These are phyloP conservation scores for Asteroscopus sphinx DNA, from an alignment of 2,888 invertebrate genomes.

Conservation along the genomic window DNA sequence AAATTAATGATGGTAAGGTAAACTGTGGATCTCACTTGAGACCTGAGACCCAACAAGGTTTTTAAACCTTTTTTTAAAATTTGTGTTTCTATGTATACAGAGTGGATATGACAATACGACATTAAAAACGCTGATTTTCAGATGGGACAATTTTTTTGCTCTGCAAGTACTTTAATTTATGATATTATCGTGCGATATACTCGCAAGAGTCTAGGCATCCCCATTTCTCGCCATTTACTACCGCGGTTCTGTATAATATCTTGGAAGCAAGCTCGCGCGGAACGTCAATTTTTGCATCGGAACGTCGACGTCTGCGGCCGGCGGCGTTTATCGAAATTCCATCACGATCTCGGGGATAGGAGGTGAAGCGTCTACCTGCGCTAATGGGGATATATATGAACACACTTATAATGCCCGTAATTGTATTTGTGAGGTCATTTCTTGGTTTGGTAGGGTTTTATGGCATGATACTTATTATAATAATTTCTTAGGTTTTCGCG, in stretches of 20 bases:
- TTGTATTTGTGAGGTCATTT: slow-evolving; percentile 14
- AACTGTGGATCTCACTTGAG: slow-evolving; percentile 38
- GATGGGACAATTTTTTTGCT: too few relatives aligned
- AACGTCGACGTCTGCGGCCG: slow-evolving; percentile 48
- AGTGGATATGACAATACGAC: too few relatives aligned
- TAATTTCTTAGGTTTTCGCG: too few relatives aligned
- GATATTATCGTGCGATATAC: neutral
- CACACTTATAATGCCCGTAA: slow-evolving; percentile 20
- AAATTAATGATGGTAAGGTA: slow-evolving; percentile 48
- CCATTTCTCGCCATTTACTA: slow-evolving; percentile 33
- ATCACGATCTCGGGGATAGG: slow-evolving; percentile 40
- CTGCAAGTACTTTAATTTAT: neutral
- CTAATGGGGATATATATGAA: slow-evolving; percentile 44
- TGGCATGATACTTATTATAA: neutral
- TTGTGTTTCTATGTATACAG: too few relatives aligned
- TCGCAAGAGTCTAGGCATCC: slow-evolving; percentile 8
- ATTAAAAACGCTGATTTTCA: too few relatives aligned
- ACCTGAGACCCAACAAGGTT: slow-evolving; percentile 20
- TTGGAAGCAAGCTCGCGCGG: slow-evolving; percentile 39
- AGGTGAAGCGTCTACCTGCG: slow-evolving; percentile 47
- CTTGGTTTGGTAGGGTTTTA: neutral
- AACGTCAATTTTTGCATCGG: slow-evolving; percentile 69
- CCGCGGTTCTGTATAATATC: slow-evolving; percentile 41
- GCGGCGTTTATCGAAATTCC: slow-evolving; percentile 66
- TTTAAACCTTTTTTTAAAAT: slow-evolving; percentile 34